These are phyloP conservation scores for Spilogale gracilis DNA, from an alignment of 2,113 vertebrate species.

Conservation along the genomic window DNA sequence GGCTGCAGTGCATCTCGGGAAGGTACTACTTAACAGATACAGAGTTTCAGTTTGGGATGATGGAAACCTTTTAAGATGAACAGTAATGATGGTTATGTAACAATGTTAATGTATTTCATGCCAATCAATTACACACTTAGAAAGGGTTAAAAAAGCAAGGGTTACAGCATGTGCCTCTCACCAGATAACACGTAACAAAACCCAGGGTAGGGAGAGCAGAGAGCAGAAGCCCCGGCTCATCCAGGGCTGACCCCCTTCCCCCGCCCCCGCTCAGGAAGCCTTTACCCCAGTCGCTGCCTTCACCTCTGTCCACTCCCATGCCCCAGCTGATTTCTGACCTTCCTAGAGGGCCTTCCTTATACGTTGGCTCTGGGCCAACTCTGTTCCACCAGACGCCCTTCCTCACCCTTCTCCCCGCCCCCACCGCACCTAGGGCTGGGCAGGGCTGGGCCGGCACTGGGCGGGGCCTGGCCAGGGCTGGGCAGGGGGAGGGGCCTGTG, in stretches of 20 bases:
- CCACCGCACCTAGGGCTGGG: neutral
- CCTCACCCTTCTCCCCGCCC: rapidly evolving
- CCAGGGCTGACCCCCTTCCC: neutral
- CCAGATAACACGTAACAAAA: too few species aligned
- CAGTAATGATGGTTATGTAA: rapidly evolving
- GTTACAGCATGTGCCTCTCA: rapidly evolving
- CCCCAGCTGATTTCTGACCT: neutral
- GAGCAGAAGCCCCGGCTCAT: neutral
- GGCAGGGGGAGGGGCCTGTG: neutral
- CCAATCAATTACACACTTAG: rapidly evolving
- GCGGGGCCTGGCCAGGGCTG: too few species aligned
- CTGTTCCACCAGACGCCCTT: too few species aligned
- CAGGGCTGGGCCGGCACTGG: neutral
- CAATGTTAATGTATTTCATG: neutral
- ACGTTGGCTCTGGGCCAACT: neutral
- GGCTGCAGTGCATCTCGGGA: neutral
- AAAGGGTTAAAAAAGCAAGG: neutral
- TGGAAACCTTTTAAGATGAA: rapidly evolving
- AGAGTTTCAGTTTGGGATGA: neutral
- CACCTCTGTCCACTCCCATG: neutral
- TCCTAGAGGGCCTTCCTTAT: neutral
- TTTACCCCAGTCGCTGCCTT: neutral
- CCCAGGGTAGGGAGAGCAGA: neutral
- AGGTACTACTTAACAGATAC: rapidly evolving
- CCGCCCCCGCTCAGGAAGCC: too few species aligned